A percentile compares a stretch with the other conserved stretches of the same genome.
Conservation (phyloP, 2,113 vertebrate genomes). For the Brachyistius frenatus region DNA sequence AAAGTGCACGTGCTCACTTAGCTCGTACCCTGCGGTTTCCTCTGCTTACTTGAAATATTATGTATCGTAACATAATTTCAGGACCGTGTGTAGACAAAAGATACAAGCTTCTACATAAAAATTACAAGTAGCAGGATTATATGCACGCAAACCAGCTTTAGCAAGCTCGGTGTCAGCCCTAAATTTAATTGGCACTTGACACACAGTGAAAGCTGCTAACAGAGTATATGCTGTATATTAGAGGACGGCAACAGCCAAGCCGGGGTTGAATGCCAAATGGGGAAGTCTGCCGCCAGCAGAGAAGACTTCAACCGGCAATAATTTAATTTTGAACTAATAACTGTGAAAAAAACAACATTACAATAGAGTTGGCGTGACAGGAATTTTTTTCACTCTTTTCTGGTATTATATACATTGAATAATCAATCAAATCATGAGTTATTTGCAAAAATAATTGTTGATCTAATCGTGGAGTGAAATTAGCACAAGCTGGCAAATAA, state of each 20-base stretch:
- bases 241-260: slow-evolving; percentile 33
- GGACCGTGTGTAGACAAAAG: slow-evolving; percentile 8
- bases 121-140: slow-evolving; percentile 51
- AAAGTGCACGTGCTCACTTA: slow-evolving; percentile 18
- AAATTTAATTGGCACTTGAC: slow-evolving; percentile 66
- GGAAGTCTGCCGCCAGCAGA: slow-evolving; percentile 16
- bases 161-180: slow-evolving; percentile 46
- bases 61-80: slow-evolving; percentile 31
- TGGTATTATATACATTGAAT: no score
- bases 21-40: slow-evolving; percentile 15
- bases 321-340: slow-evolving; percentile 14
- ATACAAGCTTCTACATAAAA: slow-evolving; percentile 41
- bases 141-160: slow-evolving; percentile 41
- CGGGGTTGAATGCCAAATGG: slow-evolving; percentile 47
- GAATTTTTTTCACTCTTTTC: no score
- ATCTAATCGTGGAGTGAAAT: no score
- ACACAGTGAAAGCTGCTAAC: slow-evolving; percentile 52
- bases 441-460: no score
- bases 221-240: slow-evolving; percentile 49
- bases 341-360: background rate
- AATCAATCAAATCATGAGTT: no score
- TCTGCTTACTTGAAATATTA: slow-evolving; percentile 18
- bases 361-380: no score
- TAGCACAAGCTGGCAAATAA: no score
- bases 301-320: slow-evolving; percentile 14